These are phyloP conservation scores for Ametastegia equiseti DNA, from an alignment of 2,888 invertebrate genomes.

Conservation along the genomic window DNA sequence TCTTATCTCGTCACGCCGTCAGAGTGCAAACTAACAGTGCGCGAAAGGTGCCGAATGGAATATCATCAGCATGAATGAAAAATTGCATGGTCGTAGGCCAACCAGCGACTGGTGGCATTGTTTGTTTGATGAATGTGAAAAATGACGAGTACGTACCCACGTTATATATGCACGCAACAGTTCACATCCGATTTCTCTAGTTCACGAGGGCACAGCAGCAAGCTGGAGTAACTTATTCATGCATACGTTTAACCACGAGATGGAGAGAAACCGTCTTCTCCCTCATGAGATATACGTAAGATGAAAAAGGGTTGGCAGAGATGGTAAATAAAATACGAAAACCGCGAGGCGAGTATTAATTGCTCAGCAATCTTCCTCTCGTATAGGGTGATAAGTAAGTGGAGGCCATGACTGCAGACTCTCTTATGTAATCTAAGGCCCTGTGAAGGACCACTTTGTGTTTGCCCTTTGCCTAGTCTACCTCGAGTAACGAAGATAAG, in stretches of 20 bases:
- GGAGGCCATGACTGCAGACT: background rate
- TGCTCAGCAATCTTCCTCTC: background rate
- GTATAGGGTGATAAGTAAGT: background rate
- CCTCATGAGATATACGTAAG: background rate
- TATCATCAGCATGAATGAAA: background rate
- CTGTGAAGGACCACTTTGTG: conserved; percentile 24
- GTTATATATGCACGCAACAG: conserved; percentile 20
- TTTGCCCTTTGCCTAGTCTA: conserved; percentile 36
- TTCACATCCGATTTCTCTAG: conserved; percentile 38
- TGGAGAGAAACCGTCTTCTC: background rate
- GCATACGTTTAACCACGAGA: background rate
- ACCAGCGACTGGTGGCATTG: background rate
- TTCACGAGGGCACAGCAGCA: background rate
- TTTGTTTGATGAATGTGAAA: conserved; percentile 19
- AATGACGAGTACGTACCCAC: background rate
- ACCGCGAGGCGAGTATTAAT: background rate
- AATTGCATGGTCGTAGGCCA: background rate
- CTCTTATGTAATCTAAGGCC: background rate
- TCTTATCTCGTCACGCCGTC: background rate
- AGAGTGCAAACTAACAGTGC: background rate
- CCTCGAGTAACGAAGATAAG: conserved; percentile 28
- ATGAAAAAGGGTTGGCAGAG: background rate
- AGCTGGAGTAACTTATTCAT: background rate
- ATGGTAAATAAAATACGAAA: background rate
- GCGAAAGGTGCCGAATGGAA: background rate